Base-by-base conservation (phyloP, 2,113 vertebrate genomes). In the Caranx ignobilis region DNA sequence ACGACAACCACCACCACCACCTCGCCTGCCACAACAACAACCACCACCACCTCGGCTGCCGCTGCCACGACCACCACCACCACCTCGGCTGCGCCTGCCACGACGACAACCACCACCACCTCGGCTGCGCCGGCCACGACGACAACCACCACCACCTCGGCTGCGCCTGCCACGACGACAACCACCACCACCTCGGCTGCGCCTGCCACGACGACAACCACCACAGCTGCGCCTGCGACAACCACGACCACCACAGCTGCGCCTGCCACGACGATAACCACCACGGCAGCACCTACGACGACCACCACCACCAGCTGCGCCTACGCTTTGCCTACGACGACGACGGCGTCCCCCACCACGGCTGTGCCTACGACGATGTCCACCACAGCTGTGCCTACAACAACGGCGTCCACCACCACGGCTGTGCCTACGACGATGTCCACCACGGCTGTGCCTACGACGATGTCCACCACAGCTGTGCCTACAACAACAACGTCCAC, bases 61-160 rank as follows among this genome's bases (percentile, higher is more conserved):
- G 2, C 26, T 26, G 26, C 26, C 26, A 26, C 26, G 26, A 26
- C 26, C 26, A 26, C 26, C 26, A 2, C 26, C 26, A 26, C 26
- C 26, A 26, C 39, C 8, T 2, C 39, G 6, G 8, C 39, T 10
- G 8, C 39, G 8, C 39, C 39, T 41, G 31, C 12, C 11, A 6
- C 31, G 6, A 15, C 56, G 0, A 31, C 62, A 2, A 43, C 37
- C 0, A 9, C 41, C 1, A 18, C 21, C 0, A 4, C 43, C 3
- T 5, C 43, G 1, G 12, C 21, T 0, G 3, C 63, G 0, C 1
- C 41, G 0, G 15, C 11, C 1, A 3, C 37, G 0, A 39, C 62
- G 0, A 47, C 41, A 1, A 48, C 26, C 3, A 48, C 37, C 2
- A 8, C 12, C 6, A 13, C 26, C 13, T 6, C 63, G 1, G 2